Percentiles rank a stretch among this genome's conserved stretches.
Conservation (phyloP, 1,140 invertebrate species). For the Penaeus indicus region DNA sequence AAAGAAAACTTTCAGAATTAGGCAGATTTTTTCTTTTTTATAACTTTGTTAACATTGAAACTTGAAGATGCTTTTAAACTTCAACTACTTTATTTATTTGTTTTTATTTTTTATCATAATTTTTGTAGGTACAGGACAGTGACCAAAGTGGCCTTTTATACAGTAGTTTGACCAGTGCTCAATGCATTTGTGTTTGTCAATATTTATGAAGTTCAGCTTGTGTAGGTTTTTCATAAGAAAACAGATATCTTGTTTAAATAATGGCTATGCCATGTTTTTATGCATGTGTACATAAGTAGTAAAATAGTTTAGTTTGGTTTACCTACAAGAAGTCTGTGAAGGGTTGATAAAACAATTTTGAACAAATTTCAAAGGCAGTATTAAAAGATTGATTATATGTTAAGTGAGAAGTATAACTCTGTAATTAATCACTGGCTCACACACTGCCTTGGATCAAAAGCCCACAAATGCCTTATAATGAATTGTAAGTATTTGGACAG, state of each 20-base stretch:
- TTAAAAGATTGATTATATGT: slow-evolving; percentile 34
- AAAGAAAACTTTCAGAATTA: slow-evolving; percentile 55
- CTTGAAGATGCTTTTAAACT: slow-evolving; percentile 43
- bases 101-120: slow-evolving; percentile 42
- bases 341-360: slow-evolving; percentile 18
- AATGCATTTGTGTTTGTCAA: slow-evolving; percentile 60
- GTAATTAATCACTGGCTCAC: slow-evolving; percentile 37
- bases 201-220: slow-evolving; percentile 40
- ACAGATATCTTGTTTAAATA: slow-evolving; percentile 28
- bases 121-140: slow-evolving; percentile 48
- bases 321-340: slow-evolving; percentile 27
- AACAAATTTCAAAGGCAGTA: slow-evolving; percentile 46
- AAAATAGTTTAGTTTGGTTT: slow-evolving; percentile 22
- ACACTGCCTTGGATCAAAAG: slow-evolving; percentile 61
- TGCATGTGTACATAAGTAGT: slow-evolving; percentile 56
- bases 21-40: not conserved
- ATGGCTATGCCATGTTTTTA: slow-evolving; percentile 52
- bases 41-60: slow-evolving; percentile 3
- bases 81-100: slow-evolving; percentile 20
- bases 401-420: slow-evolving; percentile 53
- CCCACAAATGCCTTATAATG: slow-evolving; percentile 60
- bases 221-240: slow-evolving; percentile 16
- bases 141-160: slow-evolving; percentile 63
- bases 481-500: slow-evolving; percentile 61
- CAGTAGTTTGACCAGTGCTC: slow-evolving; percentile 58